These are phyloP conservation scores for Pegea sp. DNA, from an alignment of 23 tunicate genomes.

Conservation along the genomic window DNA sequence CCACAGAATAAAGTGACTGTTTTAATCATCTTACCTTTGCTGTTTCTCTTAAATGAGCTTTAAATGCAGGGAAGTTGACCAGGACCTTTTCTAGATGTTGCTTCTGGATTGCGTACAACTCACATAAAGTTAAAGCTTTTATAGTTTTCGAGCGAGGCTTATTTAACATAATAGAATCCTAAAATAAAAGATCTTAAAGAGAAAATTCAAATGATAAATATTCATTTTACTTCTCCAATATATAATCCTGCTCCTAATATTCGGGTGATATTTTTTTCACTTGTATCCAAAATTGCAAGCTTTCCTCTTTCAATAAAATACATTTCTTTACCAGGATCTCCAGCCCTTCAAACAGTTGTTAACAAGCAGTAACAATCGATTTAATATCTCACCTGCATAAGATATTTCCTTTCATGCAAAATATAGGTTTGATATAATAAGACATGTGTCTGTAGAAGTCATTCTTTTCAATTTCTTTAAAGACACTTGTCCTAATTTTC, in stretches of 20 bases:
- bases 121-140: conserved; percentile 58
- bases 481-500: neutral
- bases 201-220: neutral
- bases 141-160: conserved; percentile 48
- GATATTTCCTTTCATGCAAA: conserved; percentile 34
- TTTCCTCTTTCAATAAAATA: conserved; percentile 70
- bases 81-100: conserved; percentile 36
- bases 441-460: conserved; percentile 74
- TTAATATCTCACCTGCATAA: conserved; percentile 53
- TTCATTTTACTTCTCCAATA: conserved; percentile 53
- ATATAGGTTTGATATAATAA: conserved; percentile 31
- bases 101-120: conserved; percentile 42
- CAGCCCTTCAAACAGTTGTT: conserved; percentile 17
- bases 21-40: conserved; percentile 22
- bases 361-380: neutral
- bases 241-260: conserved; percentile 77
- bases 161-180: conserved; percentile 53
- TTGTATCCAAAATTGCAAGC: conserved; percentile 61
- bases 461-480: conserved; percentile 29
- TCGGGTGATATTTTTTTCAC: conserved; percentile 20
- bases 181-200: neutral
- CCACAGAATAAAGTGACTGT: no score
- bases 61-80: conserved; percentile 59
- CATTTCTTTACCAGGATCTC: conserved; percentile 80
- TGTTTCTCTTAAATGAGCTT: no score